These are phyloP conservation scores for Paracanthobrama guichenoti DNA, from an alignment of 2,113 vertebrate species.

Conservation along the genomic window DNA sequence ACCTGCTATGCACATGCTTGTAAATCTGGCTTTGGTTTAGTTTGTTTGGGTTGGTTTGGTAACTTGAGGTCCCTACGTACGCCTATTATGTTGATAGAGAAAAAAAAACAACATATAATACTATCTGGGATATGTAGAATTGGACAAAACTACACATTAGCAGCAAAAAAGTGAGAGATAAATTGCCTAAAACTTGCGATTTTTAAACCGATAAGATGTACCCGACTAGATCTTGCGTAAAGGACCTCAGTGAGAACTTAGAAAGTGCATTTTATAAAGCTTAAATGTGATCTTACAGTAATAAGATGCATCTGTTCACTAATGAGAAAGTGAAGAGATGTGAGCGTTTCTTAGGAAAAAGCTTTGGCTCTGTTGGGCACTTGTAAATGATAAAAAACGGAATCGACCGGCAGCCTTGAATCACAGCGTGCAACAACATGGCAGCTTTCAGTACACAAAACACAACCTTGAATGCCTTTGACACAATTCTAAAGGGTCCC, in stretches of 20 bases:
- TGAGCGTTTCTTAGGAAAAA: constrained; percentile 46
- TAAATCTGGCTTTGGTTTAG: constrained; percentile 75
- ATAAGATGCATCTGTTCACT: not conserved
- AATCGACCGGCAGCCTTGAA: constrained; percentile 48
- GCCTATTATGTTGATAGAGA: not conserved
- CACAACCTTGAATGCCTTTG: constrained; percentile 65
- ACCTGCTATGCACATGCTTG: constrained; percentile 56
- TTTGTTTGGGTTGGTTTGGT: constrained; percentile 52
- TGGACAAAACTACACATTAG: constrained; percentile 41
- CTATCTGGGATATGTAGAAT: constrained; percentile 43
- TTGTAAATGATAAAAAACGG: constrained; percentile 40
- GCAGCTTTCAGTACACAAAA: constrained; percentile 65
- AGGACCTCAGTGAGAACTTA: constrained; percentile 35
- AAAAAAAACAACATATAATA: constrained; percentile 3
- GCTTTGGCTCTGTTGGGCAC: constrained; percentile 56
- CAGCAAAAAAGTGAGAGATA: constrained; percentile 47
- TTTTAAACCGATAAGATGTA: not conserved
- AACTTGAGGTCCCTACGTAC: constrained; percentile 38
- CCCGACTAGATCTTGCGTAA: not conserved
- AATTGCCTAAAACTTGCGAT: not conserved
- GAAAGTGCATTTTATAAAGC: constrained; percentile 63
- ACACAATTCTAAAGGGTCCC: constrained; percentile 60
- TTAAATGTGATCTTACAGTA: constrained; percentile 30
- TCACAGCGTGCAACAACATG: constrained; percentile 70
- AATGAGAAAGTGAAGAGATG: constrained; percentile 28